Evolutionary conservation across 2,797 vertebrate genomes (phyloP).

Genomic region (Parambassis ranga): DNA sequence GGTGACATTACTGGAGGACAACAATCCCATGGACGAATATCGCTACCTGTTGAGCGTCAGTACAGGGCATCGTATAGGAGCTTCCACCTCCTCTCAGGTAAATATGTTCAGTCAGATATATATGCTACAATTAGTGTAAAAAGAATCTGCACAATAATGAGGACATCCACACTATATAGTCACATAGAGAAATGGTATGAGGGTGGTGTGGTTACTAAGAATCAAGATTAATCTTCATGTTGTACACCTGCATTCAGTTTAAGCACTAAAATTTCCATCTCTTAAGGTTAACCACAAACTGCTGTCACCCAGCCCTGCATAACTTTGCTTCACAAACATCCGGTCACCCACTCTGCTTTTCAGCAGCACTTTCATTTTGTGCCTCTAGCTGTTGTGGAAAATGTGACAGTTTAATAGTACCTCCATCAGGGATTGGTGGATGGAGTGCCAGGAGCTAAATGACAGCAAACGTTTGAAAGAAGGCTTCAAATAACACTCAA

Average conservation of each 20-base stretch:
- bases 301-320: not conserved
- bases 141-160: not conserved
- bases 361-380: not conserved
- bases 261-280: too few relatives aligned
- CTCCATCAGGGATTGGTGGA: not conserved
- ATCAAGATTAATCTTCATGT: too few relatives aligned
- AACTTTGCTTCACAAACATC: not conserved
- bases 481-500: not conserved
- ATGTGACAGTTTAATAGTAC: not conserved
- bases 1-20: conserved; percentile 88
- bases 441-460: too few relatives aligned
- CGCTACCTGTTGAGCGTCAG: conserved; percentile 87
- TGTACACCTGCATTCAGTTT: too few relatives aligned
- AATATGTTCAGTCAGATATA: not conserved
- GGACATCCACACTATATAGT: too few relatives aligned
- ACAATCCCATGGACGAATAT: conserved; percentile 87
- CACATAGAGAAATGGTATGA: too few relatives aligned
- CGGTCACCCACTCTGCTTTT: not conserved
- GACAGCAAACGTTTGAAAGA: not conserved
- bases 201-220: too few relatives aligned
- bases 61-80: conserved; percentile 87
- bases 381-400: not conserved
- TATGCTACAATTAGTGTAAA: not conserved
- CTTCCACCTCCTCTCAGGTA: conserved; percentile 90
- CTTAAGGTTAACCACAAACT: too few relatives aligned